Evolutionary conservation across 2,888 invertebrate genomes (phyloP), one percentile per base, ranked within the genome.

Genomic region (Toxonevra muliebris): DNA sequence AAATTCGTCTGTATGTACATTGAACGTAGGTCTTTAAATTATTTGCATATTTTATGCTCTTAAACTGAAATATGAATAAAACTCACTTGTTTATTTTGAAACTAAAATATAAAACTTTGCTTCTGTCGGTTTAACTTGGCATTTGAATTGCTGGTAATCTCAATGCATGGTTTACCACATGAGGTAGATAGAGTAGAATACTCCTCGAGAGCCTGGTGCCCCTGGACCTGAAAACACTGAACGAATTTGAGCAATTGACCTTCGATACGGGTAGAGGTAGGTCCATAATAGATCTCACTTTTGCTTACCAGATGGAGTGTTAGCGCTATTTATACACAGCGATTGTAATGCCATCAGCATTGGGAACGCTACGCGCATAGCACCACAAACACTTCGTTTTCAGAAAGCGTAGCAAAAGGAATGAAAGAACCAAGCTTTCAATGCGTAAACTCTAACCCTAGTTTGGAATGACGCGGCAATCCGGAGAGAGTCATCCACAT

Each of bases 61-160:
- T n/a, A n/a, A n/a, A n/a, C n/a, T n/a, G n/a, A n/a, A n/a, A n/a
- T n/a, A n/a, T n/a, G n/a, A n/a, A n/a, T n/a, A n/a, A n/a, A n/a
- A n/a, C n/a, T n/a, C n/a, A n/a, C 60, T 61, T 61, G 48, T 45
- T 61, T 9, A 40, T 45, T 43, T 61, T 50, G 41, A 61, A 30
- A 2, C n/a, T 10, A 45, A 15, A 17, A 30, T 42, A 9, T 9
- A 12, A n/a, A 7, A 15, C 11, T 11, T 11, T n/a, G 12, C 17
- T 7, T 20, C 12, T 45, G 8, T 20, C n/a, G 1, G 1, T 10
- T n/a, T 19, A 59, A 2, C 4, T n/a, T 11, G 41, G 17, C 8
- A 19, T 42, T 5, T 17, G 58, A 42, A 15, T 42, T 11, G 40
- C 11, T 10, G 42, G 15, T 11, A 7, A 19, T 11, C 17, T 52